Evolutionary conservation across 2,797 vertebrate genomes (phyloP), one percentile per base, ranked within the genome.

Genomic region (Alcedo atthis): DNA sequence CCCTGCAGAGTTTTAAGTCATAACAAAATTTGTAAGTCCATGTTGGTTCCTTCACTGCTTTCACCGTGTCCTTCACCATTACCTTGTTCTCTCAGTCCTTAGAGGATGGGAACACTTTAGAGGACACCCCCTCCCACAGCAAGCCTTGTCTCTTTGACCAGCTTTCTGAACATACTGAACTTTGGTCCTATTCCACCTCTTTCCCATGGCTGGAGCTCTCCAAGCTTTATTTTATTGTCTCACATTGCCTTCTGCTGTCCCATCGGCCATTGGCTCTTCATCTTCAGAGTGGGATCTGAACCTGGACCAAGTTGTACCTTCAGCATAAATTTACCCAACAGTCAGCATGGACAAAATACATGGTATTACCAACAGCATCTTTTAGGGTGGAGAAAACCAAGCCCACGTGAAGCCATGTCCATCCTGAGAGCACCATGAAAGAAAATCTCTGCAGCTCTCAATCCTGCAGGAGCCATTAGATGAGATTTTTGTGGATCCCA

Each of bases 401-500:
- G 33, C 28, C 17, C 24, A 8, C 9, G 6, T 2, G 7, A 62
- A 46, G 19, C 30, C 2, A 1, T 30, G 15, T n/a, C 16, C 53
- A 49, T 30, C 63, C 86, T 61, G 35, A 63, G 67, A 46, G 74
- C 18, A 26, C 9, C 32, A 6, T 4, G n/a, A 45, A 40, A 54
- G 76, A 35, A 68, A 49, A 78, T 61, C 46, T 30, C 49, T 78
- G 25, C 84, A 89, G 33, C n/a, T 43, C n/a, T 79, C 20, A 5
- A 5, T 24, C 51, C 40, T 0, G 0, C 53, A 55, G 15, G 49
- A 71, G 43, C 13, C 2, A 0, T 43, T 16, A 17, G 19, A 5
- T 16, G 43, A 48, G 33, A 54, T 20, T 63, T 83, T 68, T 15
- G 62, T 64, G 33, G 6, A 58, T 80, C 10, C 24, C 6, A 8